Conservation (phyloP, 2,113 vertebrate species). For the Trichechus manatus region DNA sequence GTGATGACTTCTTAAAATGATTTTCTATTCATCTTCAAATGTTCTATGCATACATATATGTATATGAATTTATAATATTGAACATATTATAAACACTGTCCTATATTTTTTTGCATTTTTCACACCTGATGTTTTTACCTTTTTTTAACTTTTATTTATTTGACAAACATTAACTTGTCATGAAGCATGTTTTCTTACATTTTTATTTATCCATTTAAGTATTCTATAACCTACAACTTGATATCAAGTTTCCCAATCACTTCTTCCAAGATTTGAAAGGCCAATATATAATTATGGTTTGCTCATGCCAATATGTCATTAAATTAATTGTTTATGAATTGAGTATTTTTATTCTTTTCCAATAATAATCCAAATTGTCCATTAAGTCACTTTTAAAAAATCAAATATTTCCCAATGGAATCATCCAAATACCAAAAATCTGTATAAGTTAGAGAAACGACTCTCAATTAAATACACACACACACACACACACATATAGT, state of each 20-base stretch:
- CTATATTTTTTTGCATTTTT: background rate
- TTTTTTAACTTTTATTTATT: background rate
- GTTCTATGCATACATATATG: background rate
- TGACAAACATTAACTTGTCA: background rate
- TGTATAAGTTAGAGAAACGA: background rate
- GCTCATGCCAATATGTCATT: background rate
- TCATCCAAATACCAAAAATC: background rate
- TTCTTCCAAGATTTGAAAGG: background rate
- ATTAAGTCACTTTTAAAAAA: background rate
- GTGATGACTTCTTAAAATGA: background rate
- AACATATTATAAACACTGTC: background rate
- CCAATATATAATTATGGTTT: conserved; percentile 3
- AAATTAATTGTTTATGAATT: background rate
- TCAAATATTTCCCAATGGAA: background rate
- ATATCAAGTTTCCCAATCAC: background rate
- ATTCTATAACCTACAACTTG: background rate
- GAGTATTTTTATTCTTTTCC: background rate
- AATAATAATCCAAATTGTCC: background rate
- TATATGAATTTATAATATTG: background rate
- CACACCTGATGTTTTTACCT: background rate
- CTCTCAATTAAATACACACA: background rate
- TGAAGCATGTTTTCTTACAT: background rate
- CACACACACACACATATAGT: background rate
- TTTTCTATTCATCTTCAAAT: background rate
- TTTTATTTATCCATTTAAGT: background rate